These are phyloP conservation scores for Macrotus californicus DNA, from an alignment of 2,113 vertebrate genomes.

Conservation along the genomic window DNA sequence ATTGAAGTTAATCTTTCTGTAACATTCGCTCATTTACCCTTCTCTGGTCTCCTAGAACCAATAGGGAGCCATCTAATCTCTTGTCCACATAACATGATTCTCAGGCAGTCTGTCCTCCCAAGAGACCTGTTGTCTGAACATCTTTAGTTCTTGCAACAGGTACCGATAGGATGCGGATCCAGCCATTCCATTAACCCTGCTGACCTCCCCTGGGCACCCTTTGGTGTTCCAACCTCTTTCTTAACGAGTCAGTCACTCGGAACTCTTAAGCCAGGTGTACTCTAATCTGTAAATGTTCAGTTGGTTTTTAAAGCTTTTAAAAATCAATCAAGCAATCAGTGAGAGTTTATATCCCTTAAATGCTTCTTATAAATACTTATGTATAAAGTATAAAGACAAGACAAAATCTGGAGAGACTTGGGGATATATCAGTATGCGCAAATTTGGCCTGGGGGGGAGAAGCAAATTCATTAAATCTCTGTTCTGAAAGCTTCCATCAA, in stretches of 20 bases:
- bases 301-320: conserved; percentile 58
- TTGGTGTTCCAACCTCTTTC: not conserved
- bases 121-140: not conserved
- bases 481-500: not conserved
- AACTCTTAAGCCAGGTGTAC: conserved; percentile 40
- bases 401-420: conserved; percentile 34
- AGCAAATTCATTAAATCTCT: not conserved
- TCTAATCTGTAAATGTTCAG: conserved; percentile 47
- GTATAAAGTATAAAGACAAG: conserved; percentile 49
- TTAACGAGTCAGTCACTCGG: not conserved
- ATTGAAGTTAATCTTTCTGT: not conserved
- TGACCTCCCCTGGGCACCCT: not conserved
- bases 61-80: not conserved
- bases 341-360: conserved; percentile 58
- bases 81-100: not conserved
- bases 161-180: not conserved
- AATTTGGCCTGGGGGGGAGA: not conserved
- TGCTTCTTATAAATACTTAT: conserved; percentile 59
- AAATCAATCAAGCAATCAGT: conserved; percentile 66
- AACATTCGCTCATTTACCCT: not conserved
- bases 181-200: not conserved
- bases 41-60: not conserved
- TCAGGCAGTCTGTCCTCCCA: not conserved
- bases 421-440: not conserved
- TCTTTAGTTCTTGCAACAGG: not conserved